Conservation (phyloP, 2,113 vertebrate genomes). For the Salvelinus fontinalis region DNA sequence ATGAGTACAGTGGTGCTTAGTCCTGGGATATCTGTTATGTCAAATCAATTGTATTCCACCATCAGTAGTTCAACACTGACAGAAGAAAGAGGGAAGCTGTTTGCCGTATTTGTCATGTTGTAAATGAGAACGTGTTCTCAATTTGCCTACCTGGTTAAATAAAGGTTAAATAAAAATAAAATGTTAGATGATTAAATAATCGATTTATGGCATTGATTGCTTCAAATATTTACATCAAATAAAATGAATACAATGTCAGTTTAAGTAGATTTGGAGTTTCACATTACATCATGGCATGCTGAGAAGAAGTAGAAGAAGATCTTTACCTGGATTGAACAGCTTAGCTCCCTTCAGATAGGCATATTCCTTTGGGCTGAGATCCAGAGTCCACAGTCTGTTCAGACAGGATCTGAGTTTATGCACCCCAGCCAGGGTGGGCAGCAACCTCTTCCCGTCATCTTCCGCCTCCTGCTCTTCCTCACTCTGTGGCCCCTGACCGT, state of each 20-base stretch:
- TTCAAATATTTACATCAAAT: background rate
- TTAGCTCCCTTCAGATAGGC: constrained; percentile 80
- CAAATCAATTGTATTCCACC: background rate
- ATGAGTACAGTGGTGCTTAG: constrained; percentile 62
- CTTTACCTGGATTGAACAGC: constrained; percentile 84
- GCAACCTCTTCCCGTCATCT: constrained; percentile 29
- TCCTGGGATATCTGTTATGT: constrained; percentile 66
- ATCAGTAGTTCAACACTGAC: background rate
- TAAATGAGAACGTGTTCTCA: no score
- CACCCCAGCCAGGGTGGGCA: constrained; percentile 70
- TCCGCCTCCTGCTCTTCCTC: background rate
- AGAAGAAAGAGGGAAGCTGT: background rate
- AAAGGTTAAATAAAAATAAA: no score
- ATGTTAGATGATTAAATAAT: background rate
- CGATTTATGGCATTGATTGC: no score
- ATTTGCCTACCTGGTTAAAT: no score
- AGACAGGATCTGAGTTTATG: constrained; percentile 76
- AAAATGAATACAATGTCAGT: background rate
- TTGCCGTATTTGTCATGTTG: background rate
- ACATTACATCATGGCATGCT: background rate
- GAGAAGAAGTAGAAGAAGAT: background rate
- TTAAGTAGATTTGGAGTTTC: no score
- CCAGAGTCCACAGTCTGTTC: constrained; percentile 76
- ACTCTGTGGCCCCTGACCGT: constrained; percentile 36
- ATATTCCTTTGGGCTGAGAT: constrained; percentile 80